Base-by-base conservation (phyloP, 2,797 vertebrate species). In the Microcaecilia unicolor region DNA sequence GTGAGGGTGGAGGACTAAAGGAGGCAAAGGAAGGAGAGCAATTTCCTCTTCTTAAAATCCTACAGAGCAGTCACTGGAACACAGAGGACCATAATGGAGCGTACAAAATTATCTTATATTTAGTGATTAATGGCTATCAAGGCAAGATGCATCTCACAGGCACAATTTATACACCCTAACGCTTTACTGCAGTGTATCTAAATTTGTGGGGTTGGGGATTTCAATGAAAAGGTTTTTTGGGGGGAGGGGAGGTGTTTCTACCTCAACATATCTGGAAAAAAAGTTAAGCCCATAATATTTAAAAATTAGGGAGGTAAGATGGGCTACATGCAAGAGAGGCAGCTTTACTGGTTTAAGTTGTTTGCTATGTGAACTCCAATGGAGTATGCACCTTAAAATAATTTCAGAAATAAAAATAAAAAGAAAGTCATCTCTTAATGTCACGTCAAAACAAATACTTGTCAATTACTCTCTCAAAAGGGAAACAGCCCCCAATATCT, bases 321-420 rank as follows among this genome's bases (percentile, higher is more conserved):
- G 38, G 64, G 37, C 14, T 38, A 13, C 50, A 55, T 50, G 61
- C 56, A 71, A 64, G 52, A 64, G 50, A 67, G 37, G 18, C 48
- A 73, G 48, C 64, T 67, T 24, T 19, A 38, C 53, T 36, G 66
- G 48, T 55, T 67, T 61, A 59, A 70, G 58, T 52, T 61, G 63
- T 55, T 39, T 48, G 50, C 46, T 53, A 45, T 65, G 67, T 58
- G 53, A 55, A 13, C 52, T 43, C 55, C 70, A 52, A 77, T 72
- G 58, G n/a, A 66, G 69, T 77, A 77, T 76, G 73, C 69, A 81
- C 67, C 65, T 67, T 64, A 70, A 61, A 76, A 74, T 41, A 67
- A 67, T 48, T 58, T 60, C 60, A 70, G 65, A 79, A 80, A 81
- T 78, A 79, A 77, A 76, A 58, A n/a, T 42, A 23, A 74, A 55